Conservation (phyloP, 2,797 vertebrate species). For the Oreonectes daqikongensis region DNA sequence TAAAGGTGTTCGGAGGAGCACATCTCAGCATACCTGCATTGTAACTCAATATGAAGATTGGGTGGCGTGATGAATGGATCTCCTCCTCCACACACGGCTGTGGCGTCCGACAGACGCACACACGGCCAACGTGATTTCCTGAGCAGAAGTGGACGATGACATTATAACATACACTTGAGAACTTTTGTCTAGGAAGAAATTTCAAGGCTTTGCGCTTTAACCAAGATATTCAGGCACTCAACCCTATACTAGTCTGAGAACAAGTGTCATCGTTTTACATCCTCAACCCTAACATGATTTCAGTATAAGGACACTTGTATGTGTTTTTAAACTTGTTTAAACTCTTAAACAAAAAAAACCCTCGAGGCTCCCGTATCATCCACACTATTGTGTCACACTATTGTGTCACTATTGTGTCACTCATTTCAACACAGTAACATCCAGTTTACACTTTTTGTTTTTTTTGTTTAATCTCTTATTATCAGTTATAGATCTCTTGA, state of each 20-base stretch:
- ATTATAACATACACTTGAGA: not conserved
- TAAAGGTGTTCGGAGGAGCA: slow-evolving; percentile 1
- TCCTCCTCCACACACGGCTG: slow-evolving; percentile 30
- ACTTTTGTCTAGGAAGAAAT: not conserved
- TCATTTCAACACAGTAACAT: too few species aligned
- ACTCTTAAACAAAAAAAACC: too few species aligned
- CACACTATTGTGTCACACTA: too few species aligned
- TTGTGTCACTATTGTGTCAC: too few species aligned
- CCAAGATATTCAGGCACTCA: not conserved
- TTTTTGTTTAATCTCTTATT: too few species aligned
- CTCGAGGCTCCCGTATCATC: too few species aligned
- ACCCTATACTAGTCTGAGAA: too few species aligned
- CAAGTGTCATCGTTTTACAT: not conserved
- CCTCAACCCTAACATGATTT: not conserved
- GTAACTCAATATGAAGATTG: slow-evolving; percentile 5
- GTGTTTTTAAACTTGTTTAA: too few species aligned
- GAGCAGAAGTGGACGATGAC: not conserved
- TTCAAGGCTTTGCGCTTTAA: slow-evolving; percentile 18
- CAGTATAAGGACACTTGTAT: too few species aligned
- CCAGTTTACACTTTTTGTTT: too few species aligned
- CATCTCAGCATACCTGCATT: slow-evolving; percentile 12
- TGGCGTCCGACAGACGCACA: slow-evolving; percentile 20
- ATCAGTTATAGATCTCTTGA: not conserved
- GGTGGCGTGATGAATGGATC: slow-evolving; percentile 29
- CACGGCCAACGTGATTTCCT: not conserved